Evolutionary conservation across 2,888 invertebrate genomes (phyloP).

Genomic region (Magallana nippona): DNA sequence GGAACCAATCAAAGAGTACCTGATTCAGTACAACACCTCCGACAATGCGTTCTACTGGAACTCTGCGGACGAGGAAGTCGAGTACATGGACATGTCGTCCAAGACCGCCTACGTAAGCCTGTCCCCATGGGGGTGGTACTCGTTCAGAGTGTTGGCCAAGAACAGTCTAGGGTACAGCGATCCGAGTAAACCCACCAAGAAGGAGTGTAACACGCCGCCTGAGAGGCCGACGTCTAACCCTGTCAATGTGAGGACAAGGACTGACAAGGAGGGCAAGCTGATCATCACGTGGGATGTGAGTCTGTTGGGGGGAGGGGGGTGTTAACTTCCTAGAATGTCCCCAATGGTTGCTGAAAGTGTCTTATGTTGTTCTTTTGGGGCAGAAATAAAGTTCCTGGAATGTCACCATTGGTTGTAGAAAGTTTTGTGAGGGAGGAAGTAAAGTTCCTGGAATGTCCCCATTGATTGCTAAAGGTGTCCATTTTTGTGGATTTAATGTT

Average conservation of each 20-base stretch:
- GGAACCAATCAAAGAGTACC: slow-evolving; percentile 92
- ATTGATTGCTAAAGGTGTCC: too few relatives aligned
- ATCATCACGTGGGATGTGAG: slow-evolving; percentile 79
- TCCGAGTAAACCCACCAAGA: slow-evolving; percentile 73
- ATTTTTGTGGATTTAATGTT: too few relatives aligned
- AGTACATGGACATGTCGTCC: slow-evolving; percentile 36
- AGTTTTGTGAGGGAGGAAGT: too few relatives aligned
- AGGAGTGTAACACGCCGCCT: slow-evolving; percentile 72
- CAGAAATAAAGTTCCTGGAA: too few relatives aligned
- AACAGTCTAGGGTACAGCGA: slow-evolving; percentile 78
- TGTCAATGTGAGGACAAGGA: slow-evolving; percentile 76
- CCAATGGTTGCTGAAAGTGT: too few relatives aligned
- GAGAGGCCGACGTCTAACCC: slow-evolving; percentile 77
- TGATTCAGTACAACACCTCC: slow-evolving; percentile 94
- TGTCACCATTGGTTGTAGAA: too few relatives aligned
- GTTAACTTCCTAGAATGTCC: too few relatives aligned
- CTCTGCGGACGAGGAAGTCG: slow-evolving; percentile 66
- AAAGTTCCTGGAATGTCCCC: too few relatives aligned
- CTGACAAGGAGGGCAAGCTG: slow-evolving; percentile 75
- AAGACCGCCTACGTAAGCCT: slow-evolving; percentile 64
- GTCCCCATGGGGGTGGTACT: slow-evolving; percentile 78
- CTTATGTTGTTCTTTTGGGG: too few relatives aligned
- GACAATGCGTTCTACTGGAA: slow-evolving; percentile 95
- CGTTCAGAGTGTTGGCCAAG: slow-evolving; percentile 78
- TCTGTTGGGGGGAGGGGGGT: slow-evolving; percentile 29